phyloP scores from a whole-genome alignment of 2,888 invertebrate genomes.

The Endotricha flammealis region DNA sequence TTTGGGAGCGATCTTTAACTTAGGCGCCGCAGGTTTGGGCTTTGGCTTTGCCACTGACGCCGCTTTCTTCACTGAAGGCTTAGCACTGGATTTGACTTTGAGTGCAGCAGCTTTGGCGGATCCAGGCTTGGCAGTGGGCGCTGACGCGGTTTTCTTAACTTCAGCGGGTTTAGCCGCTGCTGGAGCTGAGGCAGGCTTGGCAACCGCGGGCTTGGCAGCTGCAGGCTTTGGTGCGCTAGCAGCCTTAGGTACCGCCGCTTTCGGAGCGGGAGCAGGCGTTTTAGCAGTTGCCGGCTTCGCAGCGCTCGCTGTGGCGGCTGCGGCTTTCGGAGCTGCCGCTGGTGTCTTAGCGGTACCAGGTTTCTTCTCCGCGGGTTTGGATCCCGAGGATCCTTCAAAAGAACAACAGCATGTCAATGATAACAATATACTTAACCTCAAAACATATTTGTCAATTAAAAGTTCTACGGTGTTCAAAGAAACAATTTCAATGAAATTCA shows the following conservation, averaged over 20 bases:
- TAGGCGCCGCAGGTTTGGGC: conserved; percentile 70
- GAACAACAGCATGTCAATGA: conserved; percentile 4
- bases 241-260: conserved; percentile 58
- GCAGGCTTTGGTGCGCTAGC: conserved; percentile 65
- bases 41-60: conserved; percentile 69
- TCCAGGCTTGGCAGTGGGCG: conserved; percentile 70
- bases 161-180: conserved; percentile 56
- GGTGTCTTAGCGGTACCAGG: conserved; percentile 63
- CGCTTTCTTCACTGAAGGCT: conserved; percentile 72
- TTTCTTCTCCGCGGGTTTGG: conserved; percentile 70
- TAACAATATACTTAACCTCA: conserved; percentile 35
- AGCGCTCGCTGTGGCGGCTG: conserved; percentile 42
- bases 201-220: conserved; percentile 58
- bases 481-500: conserved; percentile 14
- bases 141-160: conserved; percentile 57
- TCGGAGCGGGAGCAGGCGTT: conserved; percentile 64
- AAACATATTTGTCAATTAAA: conserved; percentile 11
- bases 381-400: conserved; percentile 49
- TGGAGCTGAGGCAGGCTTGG: conserved; percentile 62
- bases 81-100: conserved; percentile 71
- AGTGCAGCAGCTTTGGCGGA: conserved; percentile 73
- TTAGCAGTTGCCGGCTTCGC: conserved; percentile 59
- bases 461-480: not conserved
- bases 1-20: conserved; percentile 73
- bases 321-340: conserved; percentile 64